These are phyloP conservation scores for Bombus turneri DNA, from an alignment of 1,140 invertebrate species.

Conservation along the genomic window DNA sequence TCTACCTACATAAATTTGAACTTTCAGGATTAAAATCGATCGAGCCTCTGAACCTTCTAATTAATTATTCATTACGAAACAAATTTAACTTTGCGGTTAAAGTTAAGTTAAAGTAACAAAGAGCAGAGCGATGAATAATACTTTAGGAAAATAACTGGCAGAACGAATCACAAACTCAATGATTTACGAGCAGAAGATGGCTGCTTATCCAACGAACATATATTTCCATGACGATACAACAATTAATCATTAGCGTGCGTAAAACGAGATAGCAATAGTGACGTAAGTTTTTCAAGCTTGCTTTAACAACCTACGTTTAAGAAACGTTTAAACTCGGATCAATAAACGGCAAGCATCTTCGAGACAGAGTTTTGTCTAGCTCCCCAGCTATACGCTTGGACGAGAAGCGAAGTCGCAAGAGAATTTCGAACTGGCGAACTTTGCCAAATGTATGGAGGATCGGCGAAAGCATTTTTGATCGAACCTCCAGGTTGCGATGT, in stretches of 20 bases:
- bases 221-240: slow-evolving; percentile 1
- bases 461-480: neutral
- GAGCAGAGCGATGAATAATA: neutral
- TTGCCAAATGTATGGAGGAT: neutral
- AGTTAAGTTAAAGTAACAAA: neutral
- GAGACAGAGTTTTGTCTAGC: slow-evolving; percentile 6
- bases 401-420: neutral
- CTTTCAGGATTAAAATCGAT: too few species aligned
- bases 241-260: slow-evolving; percentile 5
- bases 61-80: neutral
- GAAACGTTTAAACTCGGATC: slow-evolving; percentile 25
- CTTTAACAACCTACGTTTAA: neutral
- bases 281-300: neutral
- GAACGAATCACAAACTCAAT: neutral
- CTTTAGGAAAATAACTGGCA: neutral
- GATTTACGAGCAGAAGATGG: slow-evolving; percentile 1
- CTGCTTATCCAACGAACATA: slow-evolving; percentile 10
- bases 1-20: too few species aligned
- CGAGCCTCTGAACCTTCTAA: neutral
- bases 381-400: neutral
- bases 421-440: neutral
- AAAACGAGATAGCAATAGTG: neutral
- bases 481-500: neutral
- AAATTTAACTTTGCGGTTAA: neutral
- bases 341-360: slow-evolving; percentile 1